phyloP scores from a whole-genome alignment of 2,113 vertebrate genomes.

The Chrysemys picta region DNA sequence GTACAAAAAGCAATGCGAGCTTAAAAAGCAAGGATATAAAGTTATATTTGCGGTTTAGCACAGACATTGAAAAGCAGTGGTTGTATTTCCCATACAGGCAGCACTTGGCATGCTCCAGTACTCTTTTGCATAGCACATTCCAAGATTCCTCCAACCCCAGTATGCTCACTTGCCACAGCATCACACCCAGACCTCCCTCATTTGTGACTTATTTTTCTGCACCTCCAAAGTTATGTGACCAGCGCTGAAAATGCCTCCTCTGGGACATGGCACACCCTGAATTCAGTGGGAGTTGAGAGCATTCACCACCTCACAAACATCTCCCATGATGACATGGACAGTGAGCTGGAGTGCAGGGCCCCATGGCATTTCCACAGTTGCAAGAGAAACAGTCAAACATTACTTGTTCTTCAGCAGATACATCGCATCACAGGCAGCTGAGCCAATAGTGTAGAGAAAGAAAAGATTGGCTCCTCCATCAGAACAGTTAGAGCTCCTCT shows the following conservation, averaged over 20 bases:
- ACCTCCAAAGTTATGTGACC: accelerated
- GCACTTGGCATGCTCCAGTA: not conserved
- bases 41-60: accelerated
- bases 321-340: accelerated
- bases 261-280: not conserved
- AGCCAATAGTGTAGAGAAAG: not conserved
- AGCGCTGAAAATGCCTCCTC: not conserved
- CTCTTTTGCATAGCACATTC: not conserved
- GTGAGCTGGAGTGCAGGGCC: not conserved
- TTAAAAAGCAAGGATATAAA: not conserved
- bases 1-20: not conserved
- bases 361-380: not conserved
- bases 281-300: accelerated
- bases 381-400: conserved; percentile 43
- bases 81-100: accelerated
- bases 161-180: accelerated
- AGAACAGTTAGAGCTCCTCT: accelerated
- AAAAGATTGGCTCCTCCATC: not conserved
- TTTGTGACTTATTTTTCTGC: not conserved
- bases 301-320: not conserved
- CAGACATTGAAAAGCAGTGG: not conserved
- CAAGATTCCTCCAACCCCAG: not conserved
- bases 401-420: not conserved
- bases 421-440: conserved; percentile 40
- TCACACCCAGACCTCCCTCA: not conserved